Evolutionary conservation across 2,888 invertebrate species (phyloP).

Genomic region (Troglohyphantes excavatus): DNA sequence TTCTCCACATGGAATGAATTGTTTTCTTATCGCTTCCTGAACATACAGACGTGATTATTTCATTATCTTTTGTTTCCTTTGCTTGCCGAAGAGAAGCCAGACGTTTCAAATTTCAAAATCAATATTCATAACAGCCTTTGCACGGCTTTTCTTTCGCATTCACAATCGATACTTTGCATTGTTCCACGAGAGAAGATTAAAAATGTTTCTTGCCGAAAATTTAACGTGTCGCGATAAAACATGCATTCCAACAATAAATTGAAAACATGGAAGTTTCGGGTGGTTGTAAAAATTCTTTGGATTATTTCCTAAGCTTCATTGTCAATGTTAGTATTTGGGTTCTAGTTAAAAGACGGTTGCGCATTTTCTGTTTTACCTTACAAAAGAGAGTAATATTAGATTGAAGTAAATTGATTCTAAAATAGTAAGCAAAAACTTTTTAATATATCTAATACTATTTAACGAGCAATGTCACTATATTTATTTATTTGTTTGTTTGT

Average conservation of each 20-base stretch:
- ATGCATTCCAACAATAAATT: slow-evolving; percentile 44
- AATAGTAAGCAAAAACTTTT: too few species aligned
- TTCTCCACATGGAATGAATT: slow-evolving; percentile 67
- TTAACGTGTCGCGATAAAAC: slow-evolving; percentile 37
- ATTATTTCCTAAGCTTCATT: too few species aligned
- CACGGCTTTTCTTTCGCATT: slow-evolving; percentile 60
- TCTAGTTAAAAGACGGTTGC: too few species aligned
- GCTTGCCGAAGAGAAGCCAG: slow-evolving; percentile 20
- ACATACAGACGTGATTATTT: slow-evolving; percentile 70
- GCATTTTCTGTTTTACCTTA: too few species aligned
- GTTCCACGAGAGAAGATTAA: slow-evolving; percentile 61
- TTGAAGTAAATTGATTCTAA: too few species aligned
- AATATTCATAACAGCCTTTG: slow-evolving; percentile 73
- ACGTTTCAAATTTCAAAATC: slow-evolving; percentile 64
- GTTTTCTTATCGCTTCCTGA: slow-evolving; percentile 69
- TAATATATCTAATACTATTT: too few species aligned
- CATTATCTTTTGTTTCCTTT: slow-evolving; percentile 69
- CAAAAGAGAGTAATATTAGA: too few species aligned
- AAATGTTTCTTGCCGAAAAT: slow-evolving; percentile 28
- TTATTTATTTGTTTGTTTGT: too few species aligned
- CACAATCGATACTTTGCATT: slow-evolving; percentile 67
- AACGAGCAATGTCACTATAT: too few species aligned
- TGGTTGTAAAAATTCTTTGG: too few species aligned
- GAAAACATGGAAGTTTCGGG: background rate
- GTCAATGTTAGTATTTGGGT: too few species aligned